Evolutionary conservation across 2,888 invertebrate species (phyloP).

Genomic region (Erebia aethiops): DNA sequence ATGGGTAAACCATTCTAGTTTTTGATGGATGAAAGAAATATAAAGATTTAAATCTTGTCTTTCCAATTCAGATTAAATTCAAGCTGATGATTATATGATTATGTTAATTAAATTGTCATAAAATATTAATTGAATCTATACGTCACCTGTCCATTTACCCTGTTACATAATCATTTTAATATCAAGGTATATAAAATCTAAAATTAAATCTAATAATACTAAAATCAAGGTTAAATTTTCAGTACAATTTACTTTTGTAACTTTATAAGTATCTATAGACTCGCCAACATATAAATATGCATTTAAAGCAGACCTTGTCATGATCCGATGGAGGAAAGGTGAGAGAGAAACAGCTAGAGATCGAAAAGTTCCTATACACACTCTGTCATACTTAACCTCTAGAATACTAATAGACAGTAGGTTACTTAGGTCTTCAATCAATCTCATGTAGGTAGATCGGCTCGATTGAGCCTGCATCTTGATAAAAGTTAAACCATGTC

Average conservation of each 20-base stretch:
- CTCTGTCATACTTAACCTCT: too few species aligned
- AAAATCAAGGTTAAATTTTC: background rate
- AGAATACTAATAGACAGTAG: too few species aligned
- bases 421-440: too few species aligned
- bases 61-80: background rate
- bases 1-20: background rate
- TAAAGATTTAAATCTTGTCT: background rate
- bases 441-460: too few species aligned
- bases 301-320: too few species aligned
- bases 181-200: background rate
- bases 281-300: too few species aligned
- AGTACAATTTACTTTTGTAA: background rate
- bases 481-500: too few species aligned
- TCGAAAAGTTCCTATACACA: too few species aligned
- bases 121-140: slow-evolving; percentile 13
- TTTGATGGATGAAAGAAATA: background rate
- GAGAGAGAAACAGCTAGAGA: too few species aligned
- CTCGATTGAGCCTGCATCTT: too few species aligned
- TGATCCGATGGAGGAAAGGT: too few species aligned
- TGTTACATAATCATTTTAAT: slow-evolving; percentile 11
- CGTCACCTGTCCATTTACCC: background rate
- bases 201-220: background rate
- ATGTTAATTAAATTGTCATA: slow-evolving; percentile 14
- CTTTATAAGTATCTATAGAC: background rate
- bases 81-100: slow-evolving; percentile 2